Base-by-base conservation (phyloP, 2,113 vertebrate genomes). In the Phoenicopterus ruber region DNA sequence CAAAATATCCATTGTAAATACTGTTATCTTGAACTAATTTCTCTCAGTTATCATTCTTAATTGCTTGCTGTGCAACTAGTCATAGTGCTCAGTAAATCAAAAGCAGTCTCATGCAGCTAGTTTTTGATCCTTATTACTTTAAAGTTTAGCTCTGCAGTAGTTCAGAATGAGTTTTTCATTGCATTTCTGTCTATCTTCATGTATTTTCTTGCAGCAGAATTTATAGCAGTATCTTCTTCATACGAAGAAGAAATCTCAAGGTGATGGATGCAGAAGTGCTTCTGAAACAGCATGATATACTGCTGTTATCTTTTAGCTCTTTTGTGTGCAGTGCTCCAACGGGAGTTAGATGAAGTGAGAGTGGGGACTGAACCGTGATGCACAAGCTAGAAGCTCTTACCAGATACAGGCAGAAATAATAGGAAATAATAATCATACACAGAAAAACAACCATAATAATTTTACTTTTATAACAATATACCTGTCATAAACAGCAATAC, bases 171-270 rank as follows among this genome's bases (percentile, higher is more conserved):
- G 49, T 36, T 93, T 95, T 91, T 61, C 90, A 69, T 54, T 86
- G 76, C 87, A 52, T 90, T 94, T 95, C 62, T 92, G 69, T 69
- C 94, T 86, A 73, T 78, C 72, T 89, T 72, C 50, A 16, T n/a
- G 61, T 29, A 74, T 92, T 76, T 89, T 71, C 81, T 82, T 92
- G 83, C 54, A 87, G 73, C 31, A 96, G 70, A 96, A 94, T 91
- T 94, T 89, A 91, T 62, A 91, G 88, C 55, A 70, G 49, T 34
- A 46, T 87, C 67, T 96, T 82, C 83, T 50, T 78, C 72, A 77
- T n/a, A 59, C 50, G 62, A 79, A 78, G 81, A 58, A 82, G 82
- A 84, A 25, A 34, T 74, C 66, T 92, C 54, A 29, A 52, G 70
- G 73, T 91, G 93, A 90, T 86, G 78, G 83, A 87, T 95, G 78